These are phyloP conservation scores for Hanleya hanleyi DNA, from an alignment of 2,888 invertebrate species.

Conservation along the genomic window DNA sequence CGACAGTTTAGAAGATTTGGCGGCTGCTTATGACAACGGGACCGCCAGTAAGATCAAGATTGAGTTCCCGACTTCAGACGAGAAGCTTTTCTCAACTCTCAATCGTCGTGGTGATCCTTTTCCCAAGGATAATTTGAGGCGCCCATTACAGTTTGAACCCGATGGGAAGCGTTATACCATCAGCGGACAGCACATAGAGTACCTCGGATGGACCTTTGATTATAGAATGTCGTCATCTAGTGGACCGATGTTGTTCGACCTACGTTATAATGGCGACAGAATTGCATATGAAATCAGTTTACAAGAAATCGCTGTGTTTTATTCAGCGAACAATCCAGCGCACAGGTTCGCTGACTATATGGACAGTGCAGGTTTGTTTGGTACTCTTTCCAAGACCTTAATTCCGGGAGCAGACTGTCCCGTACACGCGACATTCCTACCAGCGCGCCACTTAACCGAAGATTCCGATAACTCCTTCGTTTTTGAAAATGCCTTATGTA, in stretches of 20 bases:
- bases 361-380: slow-evolving; percentile 51
- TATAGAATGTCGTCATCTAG: slow-evolving; percentile 47
- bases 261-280: slow-evolving; percentile 47
- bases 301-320: slow-evolving; percentile 58
- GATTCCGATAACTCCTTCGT: slow-evolving; percentile 16
- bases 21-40: slow-evolving; percentile 18
- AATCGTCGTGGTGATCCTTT: slow-evolving; percentile 38
- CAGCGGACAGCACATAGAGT: slow-evolving; percentile 48
- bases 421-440: slow-evolving; percentile 51
- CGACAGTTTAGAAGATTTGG: slow-evolving; percentile 28
- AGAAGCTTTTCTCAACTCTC: slow-evolving; percentile 15
- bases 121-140: slow-evolving; percentile 29
- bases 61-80: background rate
- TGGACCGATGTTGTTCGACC: slow-evolving; percentile 53
- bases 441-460: slow-evolving; percentile 33
- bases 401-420: slow-evolving; percentile 64
- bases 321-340: slow-evolving; percentile 51
- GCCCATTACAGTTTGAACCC: slow-evolving; percentile 51
- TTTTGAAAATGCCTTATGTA: slow-evolving; percentile 43
- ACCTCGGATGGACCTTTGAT: slow-evolving; percentile 60
- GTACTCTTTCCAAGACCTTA: slow-evolving; percentile 47
- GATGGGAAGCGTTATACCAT: slow-evolving; percentile 56
- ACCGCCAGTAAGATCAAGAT: background rate
- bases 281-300: slow-evolving; percentile 62
- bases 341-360: slow-evolving; percentile 45